Evolutionary conservation across 2,113 vertebrate species (phyloP), one percentile per base, ranked within the genome.

Genomic region (Trogon surrucura): DNA sequence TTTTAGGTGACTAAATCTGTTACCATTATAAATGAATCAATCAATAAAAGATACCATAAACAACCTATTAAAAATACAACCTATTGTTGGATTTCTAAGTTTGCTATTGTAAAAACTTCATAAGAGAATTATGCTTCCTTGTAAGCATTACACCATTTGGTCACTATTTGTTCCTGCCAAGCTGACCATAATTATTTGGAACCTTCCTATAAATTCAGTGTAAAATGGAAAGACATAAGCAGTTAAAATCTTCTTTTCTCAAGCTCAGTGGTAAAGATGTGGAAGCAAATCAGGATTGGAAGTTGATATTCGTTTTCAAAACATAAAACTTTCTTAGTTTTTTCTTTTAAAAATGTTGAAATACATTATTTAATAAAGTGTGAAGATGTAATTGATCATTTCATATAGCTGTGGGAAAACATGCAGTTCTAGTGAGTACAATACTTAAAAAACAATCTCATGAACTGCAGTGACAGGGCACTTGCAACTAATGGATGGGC

Each of bases 121-220:
- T 92, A 89, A 83, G 85, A 93, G 84, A 97, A 96, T 95, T 96
- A 93, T 79, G 65, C 62, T 96, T 97, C 91, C 86, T 97, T 93
- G 57, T 85, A 94, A 84, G 75, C 65, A 97, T 96, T 97, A 92
- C 66, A 95, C 92, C 91, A 96, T 96, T 96, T 92, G 75, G 41
- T 87, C 73, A 45, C 75, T 54, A 85, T 93, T 96, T 92, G 71
- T 94, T 97, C 81, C 84, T 96, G 92, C 91, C 93, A 97, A 97
- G 64, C 19, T 88, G 89, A 79, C 56, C 13, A 7, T 89, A 96
- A 57, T 64, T 91, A 95, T 84, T 97, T 84, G 89, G 89, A 94
- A 96, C 85, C 56, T 92, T 87, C 57, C 54, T 97, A 84, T 81
- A 97, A 97, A 94, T 95, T 94, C 67, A 92, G 47, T 85, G 73